Base-by-base conservation (phyloP, 2,888 invertebrate genomes). In the Dascillus cervinus region DNA sequence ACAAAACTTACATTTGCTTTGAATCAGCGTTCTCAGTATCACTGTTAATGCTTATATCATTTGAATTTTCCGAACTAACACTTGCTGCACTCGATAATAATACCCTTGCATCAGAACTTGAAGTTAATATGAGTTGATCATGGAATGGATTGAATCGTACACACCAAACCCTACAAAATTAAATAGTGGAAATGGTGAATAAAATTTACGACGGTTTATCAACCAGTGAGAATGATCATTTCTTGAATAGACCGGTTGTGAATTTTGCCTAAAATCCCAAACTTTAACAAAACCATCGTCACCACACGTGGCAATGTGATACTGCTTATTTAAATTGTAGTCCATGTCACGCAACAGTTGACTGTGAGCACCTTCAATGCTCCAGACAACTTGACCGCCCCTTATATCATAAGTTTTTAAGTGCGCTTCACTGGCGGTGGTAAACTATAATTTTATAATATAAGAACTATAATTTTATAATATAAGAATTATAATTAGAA, bases 321-420 rank as follows among this genome's bases (percentile, higher is more conserved):
- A 95, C 53, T 94, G 95, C 62, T 89, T 86, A 65, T 97, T 97
- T n/a, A 94, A 89, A 67, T 98, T 98, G 58, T 94, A 96, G 65
- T 97, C 97, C 20, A 98, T 62, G 57, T 94, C 91, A 31, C 96
- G 71, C 39, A 90, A 82, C 20, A 89, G 72, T 61, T 95, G 92
- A 10, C 81, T 75, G 65, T 97, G 96, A 2, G 90, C 88, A 31
- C 53, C 47, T 40, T 88, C 84, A 46, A 97, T 83, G 44, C 70
- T 71, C 86, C 90, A 94, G 0, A 82, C 79, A 1, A 77, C 67
- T 49, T 82, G 79, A 47, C 81, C 83, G 1, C 73, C 70, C 24
- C 95, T 69, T 0, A 91, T 74, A 64, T 97, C 96, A 70, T 86
- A 94, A 2, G 91, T 87, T 42, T 83, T 77, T 33, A 97, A 73